Conservation (phyloP, 2,797 vertebrate species). For the Fistularia tabacaria region DNA sequence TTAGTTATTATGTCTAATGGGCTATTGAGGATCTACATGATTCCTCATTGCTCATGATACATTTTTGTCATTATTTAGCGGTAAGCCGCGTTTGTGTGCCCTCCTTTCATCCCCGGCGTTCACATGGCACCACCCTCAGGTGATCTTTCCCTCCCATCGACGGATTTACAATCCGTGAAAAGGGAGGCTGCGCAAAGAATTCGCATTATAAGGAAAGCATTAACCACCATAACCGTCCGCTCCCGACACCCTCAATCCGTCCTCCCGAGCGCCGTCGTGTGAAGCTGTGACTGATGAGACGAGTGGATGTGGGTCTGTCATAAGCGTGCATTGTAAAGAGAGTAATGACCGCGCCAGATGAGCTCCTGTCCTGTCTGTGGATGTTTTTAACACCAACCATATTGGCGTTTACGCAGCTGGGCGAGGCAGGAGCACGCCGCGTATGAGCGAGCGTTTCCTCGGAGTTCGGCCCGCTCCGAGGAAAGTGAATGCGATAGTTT, state of each 20-base stretch:
- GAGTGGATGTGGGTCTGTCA: slow-evolving; percentile 53
- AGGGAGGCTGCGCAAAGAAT: slow-evolving; percentile 22
- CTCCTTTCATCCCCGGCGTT: slow-evolving; percentile 10
- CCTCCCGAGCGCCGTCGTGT: slow-evolving; percentile 37
- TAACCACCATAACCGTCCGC: slow-evolving; percentile 37
- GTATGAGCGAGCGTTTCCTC: slow-evolving; percentile 55
- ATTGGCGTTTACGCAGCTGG: slow-evolving; percentile 69
- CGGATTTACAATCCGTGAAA: slow-evolving; percentile 47
- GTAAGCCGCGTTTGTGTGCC: too few relatives aligned
- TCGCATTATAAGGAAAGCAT: slow-evolving; percentile 45
- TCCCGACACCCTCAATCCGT: slow-evolving; percentile 11
- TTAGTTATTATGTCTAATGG: neutral
- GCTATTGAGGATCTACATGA: neutral
- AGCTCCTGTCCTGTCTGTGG: slow-evolving; percentile 26
- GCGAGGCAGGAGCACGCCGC: slow-evolving; percentile 45
- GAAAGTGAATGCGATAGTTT: slow-evolving; percentile 26
- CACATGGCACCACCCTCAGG: slow-evolving; percentile 16
- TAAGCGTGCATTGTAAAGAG: slow-evolving; percentile 56
- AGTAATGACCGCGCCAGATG: slow-evolving; percentile 69
- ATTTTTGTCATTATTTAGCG: neutral
- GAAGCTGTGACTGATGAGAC: slow-evolving; percentile 58
- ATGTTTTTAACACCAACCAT: slow-evolving; percentile 52
- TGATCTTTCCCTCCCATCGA: slow-evolving; percentile 29
- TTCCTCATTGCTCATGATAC: neutral
- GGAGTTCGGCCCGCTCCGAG: slow-evolving; percentile 64